Conservation (phyloP, 1,140 invertebrate species). For the Bombus fervidus region DNA sequence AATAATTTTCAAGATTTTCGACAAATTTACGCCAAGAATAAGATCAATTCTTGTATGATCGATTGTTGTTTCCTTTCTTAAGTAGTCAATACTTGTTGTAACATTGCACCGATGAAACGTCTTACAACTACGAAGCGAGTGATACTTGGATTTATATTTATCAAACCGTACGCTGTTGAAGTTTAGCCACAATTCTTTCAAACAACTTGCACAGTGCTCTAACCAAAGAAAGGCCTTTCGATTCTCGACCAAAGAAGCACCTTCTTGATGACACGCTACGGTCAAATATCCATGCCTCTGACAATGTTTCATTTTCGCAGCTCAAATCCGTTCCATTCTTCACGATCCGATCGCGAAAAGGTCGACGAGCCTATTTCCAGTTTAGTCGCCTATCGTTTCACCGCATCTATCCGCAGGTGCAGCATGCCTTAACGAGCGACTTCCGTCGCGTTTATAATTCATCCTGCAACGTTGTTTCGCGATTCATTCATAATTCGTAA, state of each 20-base stretch:
- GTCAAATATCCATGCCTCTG: not conserved
- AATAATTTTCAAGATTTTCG: no score
- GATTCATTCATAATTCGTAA: conserved; percentile 57
- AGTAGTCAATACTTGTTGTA: no score
- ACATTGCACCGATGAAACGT: no score
- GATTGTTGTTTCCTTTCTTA: no score
- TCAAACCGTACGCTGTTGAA: no score
- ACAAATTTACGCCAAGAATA: no score
- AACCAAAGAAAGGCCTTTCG: no score
- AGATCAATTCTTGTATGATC: no score
- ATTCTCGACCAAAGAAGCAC: not conserved
- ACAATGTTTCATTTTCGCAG: not conserved
- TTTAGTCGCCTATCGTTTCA: conserved; percentile 55
- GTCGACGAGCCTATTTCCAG: conserved; percentile 55
- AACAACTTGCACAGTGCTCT: no score
- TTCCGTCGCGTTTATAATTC: conserved; percentile 64
- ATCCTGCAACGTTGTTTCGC: conserved; percentile 34
- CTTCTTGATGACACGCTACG: not conserved
- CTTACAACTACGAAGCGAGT: no score
- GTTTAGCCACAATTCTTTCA: no score
- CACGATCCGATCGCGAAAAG: conserved; percentile 19
- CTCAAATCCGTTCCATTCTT: not conserved
- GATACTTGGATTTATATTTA: no score
- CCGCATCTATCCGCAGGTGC: conserved; percentile 54
- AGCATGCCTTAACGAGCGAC: conserved; percentile 55